Evolutionary conservation across 2,113 vertebrate genomes (phyloP).

Genomic region (Anser brachyrhynchus): DNA sequence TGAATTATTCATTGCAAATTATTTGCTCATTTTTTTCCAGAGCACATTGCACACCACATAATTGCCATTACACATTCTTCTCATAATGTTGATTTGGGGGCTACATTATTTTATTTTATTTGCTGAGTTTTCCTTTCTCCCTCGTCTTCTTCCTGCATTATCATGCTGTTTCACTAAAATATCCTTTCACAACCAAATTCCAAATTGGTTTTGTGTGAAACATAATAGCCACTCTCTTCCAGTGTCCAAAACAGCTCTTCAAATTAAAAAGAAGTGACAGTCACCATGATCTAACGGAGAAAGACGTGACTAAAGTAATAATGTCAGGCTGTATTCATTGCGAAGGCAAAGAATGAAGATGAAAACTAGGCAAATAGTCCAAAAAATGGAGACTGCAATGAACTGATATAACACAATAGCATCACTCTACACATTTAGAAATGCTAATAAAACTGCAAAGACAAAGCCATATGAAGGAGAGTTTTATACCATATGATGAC

Average conservation of each 20-base stretch:
- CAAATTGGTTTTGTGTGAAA: neutral
- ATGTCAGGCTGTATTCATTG: neutral
- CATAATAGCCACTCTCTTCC: neutral
- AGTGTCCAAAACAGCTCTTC: neutral
- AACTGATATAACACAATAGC: neutral
- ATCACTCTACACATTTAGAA: neutral
- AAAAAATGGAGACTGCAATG: neutral
- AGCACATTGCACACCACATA: neutral
- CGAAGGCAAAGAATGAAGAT: neutral
- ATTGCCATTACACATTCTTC: neutral
- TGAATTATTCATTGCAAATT: slow-evolving; percentile 43
- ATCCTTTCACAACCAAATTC: neutral
- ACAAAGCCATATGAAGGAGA: neutral
- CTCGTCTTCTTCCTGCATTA: neutral
- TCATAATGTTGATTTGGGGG: neutral
- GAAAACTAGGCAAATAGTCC: neutral
- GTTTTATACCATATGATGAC: neutral
- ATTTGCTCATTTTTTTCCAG: slow-evolving; percentile 18
- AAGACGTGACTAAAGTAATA: neutral
- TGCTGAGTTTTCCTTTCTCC: neutral
- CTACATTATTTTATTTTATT: neutral
- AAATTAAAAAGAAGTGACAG: neutral
- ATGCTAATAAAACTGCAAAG: neutral
- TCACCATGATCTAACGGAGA: neutral
- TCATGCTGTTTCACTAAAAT: neutral